Base-by-base conservation (phyloP, 2,888 invertebrate genomes). In the Conistra vaccinii region DNA sequence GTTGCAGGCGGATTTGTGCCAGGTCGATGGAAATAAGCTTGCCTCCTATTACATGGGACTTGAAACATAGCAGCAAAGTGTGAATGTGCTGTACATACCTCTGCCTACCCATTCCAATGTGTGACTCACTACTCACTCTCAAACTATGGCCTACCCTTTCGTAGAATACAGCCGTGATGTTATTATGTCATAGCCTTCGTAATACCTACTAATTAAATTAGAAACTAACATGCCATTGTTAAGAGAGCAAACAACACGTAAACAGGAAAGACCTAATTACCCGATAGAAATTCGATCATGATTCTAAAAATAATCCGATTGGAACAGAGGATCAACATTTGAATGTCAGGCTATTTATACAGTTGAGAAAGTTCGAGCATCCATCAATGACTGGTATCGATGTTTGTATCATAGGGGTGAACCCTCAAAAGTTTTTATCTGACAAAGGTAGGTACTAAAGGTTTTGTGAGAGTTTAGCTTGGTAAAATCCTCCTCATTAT, bases 261-360 rank as follows among this genome's bases (percentile, higher is more conserved):
- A 78, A 63, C 69, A 73, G 71, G 60, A 62, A 73, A 57, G 62
- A 60, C 63, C 65, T 67, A 62, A 72, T 76, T 72, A 70, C 32
- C 48, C 60, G 68, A 76, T 69, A 87, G 89, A 89, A 90, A 91
- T 90, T 80, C 83, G 90, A 91, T 91, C 91, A 89, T 87, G 81
- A 84, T 82, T 80, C 87, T 89, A 86, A 77, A 88, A 79, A 86
- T 89, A 85, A 63, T 68, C 23, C 29, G 48, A 72, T 89, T 84
- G 83, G 77, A 83, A 83, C 81, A 77, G 76, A 78, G 75, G 70
- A 78, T 73, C 73, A 82, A 76, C 78, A 76, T 85, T 81, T 80
- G 89, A 91, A 93, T 92, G 92, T 86, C 91, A 88, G 42, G 83
- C 90, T 90, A 91, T 89, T 90, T 88, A 89, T 91, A 90, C 76